Evolutionary conservation across 2,797 vertebrate species (phyloP), one percentile per base, ranked within the genome.

Genomic region (Trachurus trachurus): DNA sequence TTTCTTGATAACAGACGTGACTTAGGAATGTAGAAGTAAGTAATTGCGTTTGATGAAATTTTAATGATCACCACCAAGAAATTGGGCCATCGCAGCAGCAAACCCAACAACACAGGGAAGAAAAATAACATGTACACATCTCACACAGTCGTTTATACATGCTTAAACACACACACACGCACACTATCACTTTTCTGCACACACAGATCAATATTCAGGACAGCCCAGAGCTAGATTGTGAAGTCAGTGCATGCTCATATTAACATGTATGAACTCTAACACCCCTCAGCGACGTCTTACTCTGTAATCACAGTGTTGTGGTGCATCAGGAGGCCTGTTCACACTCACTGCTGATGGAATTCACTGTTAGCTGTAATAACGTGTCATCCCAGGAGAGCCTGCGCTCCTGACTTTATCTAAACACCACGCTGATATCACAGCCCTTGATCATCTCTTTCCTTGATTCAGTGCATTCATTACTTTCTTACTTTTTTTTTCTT

Each of bases 181-280:
- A 34, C 34, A 16, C 53, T 61, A 50, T 47, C 53, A 75, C 40
- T 26, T 74, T n/a, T 10, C 19, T 9, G 50, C 0, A 0, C 22
- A 61, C 68, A 68, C 62, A 44, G 58, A 85, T 89, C 78, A 83
- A 88, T 91, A 90, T 89, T 88, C 75, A 90, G 79, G 52, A 66
- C 71, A 77, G 70, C 87, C 84, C 49, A 65, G 45, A 82, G 76
- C 71, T 54, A 40, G 52, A 82, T 68, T 65, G 69, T 70, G 74
- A n/a, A 57, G 42, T 64, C 63, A 29, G 34, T 54, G 39, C 3
- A 0, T 34, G 65, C 40, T 82, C 65, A 15, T 66, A 80, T 86
- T 83, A 83, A 76, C 87, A 85, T 86, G 79, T 76, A 71, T 72
- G 74, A 82, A 81, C 63, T 61, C 64, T 88, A 82, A 90, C 68